These are phyloP conservation scores for Strigops habroptila DNA, from an alignment of 2,113 vertebrate species.

Conservation along the genomic window DNA sequence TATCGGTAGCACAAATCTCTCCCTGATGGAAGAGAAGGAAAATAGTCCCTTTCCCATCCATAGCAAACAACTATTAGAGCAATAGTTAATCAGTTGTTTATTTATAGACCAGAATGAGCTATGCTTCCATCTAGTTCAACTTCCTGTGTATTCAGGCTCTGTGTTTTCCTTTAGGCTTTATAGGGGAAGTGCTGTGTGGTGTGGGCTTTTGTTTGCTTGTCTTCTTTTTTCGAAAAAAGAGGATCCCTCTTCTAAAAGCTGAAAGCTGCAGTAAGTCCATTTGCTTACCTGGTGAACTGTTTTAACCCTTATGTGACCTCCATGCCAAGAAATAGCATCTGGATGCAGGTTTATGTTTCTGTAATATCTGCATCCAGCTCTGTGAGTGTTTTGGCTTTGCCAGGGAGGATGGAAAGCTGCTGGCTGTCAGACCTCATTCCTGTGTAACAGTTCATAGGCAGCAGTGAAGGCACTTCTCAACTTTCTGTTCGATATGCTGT, in stretches of 20 bases:
- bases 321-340: background rate
- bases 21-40: background rate
- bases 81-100: background rate
- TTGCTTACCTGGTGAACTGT: background rate
- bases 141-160: background rate
- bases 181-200: background rate
- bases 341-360: background rate
- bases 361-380: background rate
- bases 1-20: background rate
- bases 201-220: background rate
- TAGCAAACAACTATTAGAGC: background rate
- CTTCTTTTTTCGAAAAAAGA: no score
- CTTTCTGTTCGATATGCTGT: background rate
- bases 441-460: background rate
- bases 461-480: background rate
- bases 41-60: background rate
- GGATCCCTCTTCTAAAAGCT: background rate
- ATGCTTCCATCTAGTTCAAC: background rate
- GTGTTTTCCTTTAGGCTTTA: background rate
- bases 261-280: background rate
- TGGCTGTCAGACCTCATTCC: fast-evolving
- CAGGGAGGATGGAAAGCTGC: background rate
- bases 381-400: background rate
- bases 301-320: background rate
- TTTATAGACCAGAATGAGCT: constrained; percentile 13